Evolutionary conservation across 2,797 vertebrate species (phyloP), one percentile per base, ranked within the genome.

Genomic region (Okamejei kenojei): DNA sequence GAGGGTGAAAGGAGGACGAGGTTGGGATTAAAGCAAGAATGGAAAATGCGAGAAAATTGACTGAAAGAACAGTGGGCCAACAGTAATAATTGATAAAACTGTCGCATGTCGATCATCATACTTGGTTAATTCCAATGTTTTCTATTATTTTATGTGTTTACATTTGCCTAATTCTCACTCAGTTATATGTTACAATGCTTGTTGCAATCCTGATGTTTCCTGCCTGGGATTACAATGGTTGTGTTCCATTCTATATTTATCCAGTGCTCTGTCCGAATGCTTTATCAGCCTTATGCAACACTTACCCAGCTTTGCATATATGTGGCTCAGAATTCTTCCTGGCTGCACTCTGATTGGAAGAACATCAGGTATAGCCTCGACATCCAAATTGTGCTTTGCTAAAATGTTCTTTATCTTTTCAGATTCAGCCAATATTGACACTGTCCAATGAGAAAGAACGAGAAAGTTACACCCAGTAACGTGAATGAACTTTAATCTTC

Each of bases 281-380:
- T 1, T 68, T 68, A 63, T 19, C 26, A 29, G 61, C 0, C n/a
- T 65, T 19, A 35, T 10, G 84, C 61, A 93, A 81, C 73, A 95
- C 96, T 93, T 96, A 99, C 99, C 99, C 93, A 99, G 96, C 95
- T 97, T 98, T 94, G 98, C 98, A 79, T 99, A 99, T 93, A 99
- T 95, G n/a, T 98, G 98, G 96, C 98, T 99, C 93, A 99, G 97
- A 95, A 99, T 98, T 81, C 98, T 98, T 94, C 98, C 98, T 15
- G 99, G 98, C 94, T 99, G 96, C 93, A 99, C 97, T 93, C 97
- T 96, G 94, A 99, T 97, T 0, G 99, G 99, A 88, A 96, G 94
- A 94, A 98, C 97, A 5, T 99, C 97, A 35, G 97, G 95, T 78
- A 98, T 96, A 0, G 97, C 98, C 95, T 99, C 97, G 79, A 98